Evolutionary conservation across 2,888 invertebrate species (phyloP).

Genomic region (Andrena bucephala): DNA sequence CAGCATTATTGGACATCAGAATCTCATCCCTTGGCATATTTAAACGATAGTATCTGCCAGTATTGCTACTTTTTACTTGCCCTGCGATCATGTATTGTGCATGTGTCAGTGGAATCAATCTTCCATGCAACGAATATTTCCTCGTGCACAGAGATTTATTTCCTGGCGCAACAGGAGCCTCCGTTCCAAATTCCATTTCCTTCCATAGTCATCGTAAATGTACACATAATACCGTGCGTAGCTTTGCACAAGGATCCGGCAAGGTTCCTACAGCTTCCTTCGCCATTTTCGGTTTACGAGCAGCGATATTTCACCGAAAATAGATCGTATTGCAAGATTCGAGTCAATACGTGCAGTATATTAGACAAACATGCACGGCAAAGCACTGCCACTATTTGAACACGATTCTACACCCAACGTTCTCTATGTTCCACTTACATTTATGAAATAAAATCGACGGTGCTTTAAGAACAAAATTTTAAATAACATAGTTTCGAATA

Average conservation of each 20-base stretch:
- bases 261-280: slow-evolving; percentile 7
- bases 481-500: too few relatives aligned
- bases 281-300: slow-evolving; percentile 48
- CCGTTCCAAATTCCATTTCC: slow-evolving; percentile 47
- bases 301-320: slow-evolving; percentile 51
- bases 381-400: neutral
- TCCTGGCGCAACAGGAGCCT: slow-evolving; percentile 18
- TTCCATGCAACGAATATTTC: slow-evolving; percentile 37
- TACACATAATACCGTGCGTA: slow-evolving; percentile 51
- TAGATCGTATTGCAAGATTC: slow-evolving; percentile 45
- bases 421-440: neutral
- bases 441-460: neutral
- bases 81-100: neutral
- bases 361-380: slow-evolving; percentile 20
- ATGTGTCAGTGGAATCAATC: slow-evolving; percentile 41
- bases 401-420: neutral
- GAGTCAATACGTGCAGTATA: slow-evolving; percentile 20
- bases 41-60: neutral
- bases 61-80: neutral
- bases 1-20: neutral
- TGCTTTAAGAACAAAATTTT: too few relatives aligned
- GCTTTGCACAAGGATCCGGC: slow-evolving; percentile 49
- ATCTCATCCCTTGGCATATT: neutral
- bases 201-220: slow-evolving; percentile 48
- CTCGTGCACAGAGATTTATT: slow-evolving; percentile 31